Evolutionary conservation across 2,797 vertebrate species (phyloP).

Genomic region (Ataeniobius toweri): DNA sequence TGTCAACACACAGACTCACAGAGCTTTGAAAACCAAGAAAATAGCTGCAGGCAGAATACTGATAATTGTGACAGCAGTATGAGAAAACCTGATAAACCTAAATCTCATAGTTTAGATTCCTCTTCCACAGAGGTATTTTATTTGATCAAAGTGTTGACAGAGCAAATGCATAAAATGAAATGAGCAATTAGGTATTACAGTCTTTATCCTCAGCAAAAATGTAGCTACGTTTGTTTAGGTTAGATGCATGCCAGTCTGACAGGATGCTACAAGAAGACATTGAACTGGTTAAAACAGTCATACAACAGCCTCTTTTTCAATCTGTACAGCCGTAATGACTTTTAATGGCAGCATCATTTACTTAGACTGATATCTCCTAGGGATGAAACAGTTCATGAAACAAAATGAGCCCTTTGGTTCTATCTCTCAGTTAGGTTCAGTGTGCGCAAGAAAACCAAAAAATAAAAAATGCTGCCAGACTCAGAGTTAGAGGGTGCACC

Average conservation of each 20-base stretch:
- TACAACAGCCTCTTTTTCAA: neutral
- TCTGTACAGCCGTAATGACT: neutral
- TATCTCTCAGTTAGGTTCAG: neutral
- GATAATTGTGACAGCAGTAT: conserved; percentile 3
- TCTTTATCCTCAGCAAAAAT: conserved; percentile 1
- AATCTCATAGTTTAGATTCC: conserved; percentile 1
- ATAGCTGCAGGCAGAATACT: neutral
- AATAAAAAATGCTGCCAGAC: neutral
- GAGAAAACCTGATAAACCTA: conserved; percentile 4
- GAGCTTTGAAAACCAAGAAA: conserved; percentile 10
- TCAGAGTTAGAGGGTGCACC: neutral
- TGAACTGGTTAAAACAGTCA: neutral
- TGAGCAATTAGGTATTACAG: neutral
- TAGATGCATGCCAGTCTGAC: neutral
- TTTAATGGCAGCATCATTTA: neutral
- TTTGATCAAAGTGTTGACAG: conserved; percentile 4
- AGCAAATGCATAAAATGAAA: neutral
- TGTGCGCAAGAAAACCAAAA: neutral
- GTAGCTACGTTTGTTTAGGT: neutral
- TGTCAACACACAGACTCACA: neutral
- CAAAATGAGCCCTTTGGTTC: neutral
- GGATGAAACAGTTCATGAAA: neutral
- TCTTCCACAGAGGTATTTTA: neutral
- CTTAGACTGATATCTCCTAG: neutral
- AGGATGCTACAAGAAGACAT: neutral